Base-by-base conservation (phyloP, 2,113 vertebrate genomes). In the Hypocryptadius cinnamomeus region DNA sequence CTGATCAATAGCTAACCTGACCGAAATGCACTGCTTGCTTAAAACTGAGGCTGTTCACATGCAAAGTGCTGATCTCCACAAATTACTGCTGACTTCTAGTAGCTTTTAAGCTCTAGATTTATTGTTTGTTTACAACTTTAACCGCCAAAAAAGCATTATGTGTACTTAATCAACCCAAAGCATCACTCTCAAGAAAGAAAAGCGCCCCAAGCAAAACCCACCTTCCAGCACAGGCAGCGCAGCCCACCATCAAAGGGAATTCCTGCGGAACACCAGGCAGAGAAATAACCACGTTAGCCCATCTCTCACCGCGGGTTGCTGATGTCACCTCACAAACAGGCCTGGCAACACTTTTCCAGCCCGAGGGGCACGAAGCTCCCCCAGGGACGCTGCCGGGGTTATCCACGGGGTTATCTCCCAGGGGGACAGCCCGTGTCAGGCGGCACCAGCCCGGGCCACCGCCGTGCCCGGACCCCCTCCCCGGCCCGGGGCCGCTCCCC, bases 161-260 rank as follows among this genome's bases (percentile, higher is more conserved):
- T 4, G 22, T 6, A 13, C 15, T 45, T 22, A 14, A 54, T 30
- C 48, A 76, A 71, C n/a, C 19, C 50, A 45, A 71, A 84, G 84
- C 50, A 27, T 17, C 47, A 6, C 56, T 35, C 4, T 3, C 33
- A 47, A 86, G 44, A 82, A 73, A 80, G 42, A 45, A 64, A 89
- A 82, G 68, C 68, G 8, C 72, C 80, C 73, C 44, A 57, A 94
- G 74, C 87, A 69, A 76, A 60, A 97, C 98, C 95, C 96, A 99
- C 99, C 98, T 99, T 99, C 99, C 99, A 99, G 96, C 99, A 99
- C 60, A 99, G 98, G 30, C 99, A 98, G 47, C 99, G 98, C 61
- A 99, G 98, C 76, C 99, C 99, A 69, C 98, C 98, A 97, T 99
- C 99, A 96, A 98, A 99, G 30, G 99, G 99, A 85, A 99, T 98